Base-by-base conservation (phyloP, 1,140 invertebrate species). In the Caenorhabditis remanei region DNA sequence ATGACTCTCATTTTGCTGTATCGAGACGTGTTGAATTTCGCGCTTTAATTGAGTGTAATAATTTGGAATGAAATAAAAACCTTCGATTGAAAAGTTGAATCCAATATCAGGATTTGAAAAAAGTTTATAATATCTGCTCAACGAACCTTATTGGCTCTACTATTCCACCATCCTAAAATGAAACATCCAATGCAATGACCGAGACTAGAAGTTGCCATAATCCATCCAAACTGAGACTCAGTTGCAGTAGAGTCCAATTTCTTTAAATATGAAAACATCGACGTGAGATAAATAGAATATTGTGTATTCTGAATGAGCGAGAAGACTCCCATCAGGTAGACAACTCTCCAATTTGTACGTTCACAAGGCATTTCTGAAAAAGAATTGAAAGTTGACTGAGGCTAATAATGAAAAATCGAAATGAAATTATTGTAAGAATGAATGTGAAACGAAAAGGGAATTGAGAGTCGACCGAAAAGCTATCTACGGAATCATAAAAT, bases 401-500 rank as follows among this genome's bases (percentile, higher is more conserved):
- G 46, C 19, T 0, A 32, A 43, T 0, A 46, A 4, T 8, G 16
- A 5, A 46, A 71, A 11, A 0, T 19, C 6, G 50, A 11, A 8
- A 32, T 19, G 19, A n/a, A 46, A 32, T 32, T 32, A 32, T 32
- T 32, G 32, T 1, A 32, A 32, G 32, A 32, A 32, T 32, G 32
- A 32, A 32, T 32, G 32, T 32, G 32, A 32, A 32, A 32, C 32
- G 5, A 24, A 53, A 50, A 24, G 14, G 71, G 8, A 79, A 50
- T 53, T 46, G 24, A 65, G 9, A 65, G 9, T 19, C 4, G 14
- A n/a, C 9, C 5, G 24, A 71, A 71, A 24, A 50, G 43, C 43
- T 79, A 79, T 79, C 71, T 50, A 79, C 71, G 71, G 71, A 48
- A 79, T 50, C 43, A 79, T 79, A 50, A 79, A 79, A 79, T 50